These are phyloP conservation scores for Notothenia coriiceps DNA, from an alignment of 2,113 vertebrate species.

Conservation along the genomic window DNA sequence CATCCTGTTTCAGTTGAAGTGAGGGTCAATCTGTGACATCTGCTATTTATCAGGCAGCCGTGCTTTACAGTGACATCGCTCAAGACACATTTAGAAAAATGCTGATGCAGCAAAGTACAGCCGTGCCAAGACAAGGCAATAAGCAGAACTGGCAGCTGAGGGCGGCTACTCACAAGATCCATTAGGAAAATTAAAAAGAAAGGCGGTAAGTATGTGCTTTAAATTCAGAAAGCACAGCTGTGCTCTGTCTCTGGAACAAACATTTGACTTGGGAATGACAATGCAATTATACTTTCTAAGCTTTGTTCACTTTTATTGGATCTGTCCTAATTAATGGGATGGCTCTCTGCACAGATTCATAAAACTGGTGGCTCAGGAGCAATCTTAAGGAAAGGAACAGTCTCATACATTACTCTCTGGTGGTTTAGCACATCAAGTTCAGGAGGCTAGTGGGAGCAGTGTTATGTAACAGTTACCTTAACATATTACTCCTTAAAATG, in stretches of 20 bases:
- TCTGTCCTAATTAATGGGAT: conserved; percentile 66
- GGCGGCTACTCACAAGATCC: conserved; percentile 64
- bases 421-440: conserved; percentile 40
- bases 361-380: conserved; percentile 35
- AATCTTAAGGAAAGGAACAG: conserved; percentile 16
- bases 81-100: conserved; percentile 69
- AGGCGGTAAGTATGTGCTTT: conserved; percentile 62
- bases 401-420: conserved; percentile 43
- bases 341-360: conserved; percentile 33
- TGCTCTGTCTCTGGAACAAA: conserved; percentile 47
- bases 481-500: conserved; percentile 1
- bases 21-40: conserved; percentile 37
- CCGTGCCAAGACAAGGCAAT: conserved; percentile 66
- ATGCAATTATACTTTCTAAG: conserved; percentile 69
- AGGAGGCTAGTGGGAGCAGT: conserved; percentile 32
- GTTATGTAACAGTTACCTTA: conserved; percentile 13
- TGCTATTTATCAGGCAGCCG: conserved; percentile 62
- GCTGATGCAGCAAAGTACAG: conserved; percentile 73
- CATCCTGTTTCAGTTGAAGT: conserved; percentile 23
- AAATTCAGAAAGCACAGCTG: conserved; percentile 71
- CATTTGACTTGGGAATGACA: conserved; percentile 69
- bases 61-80: conserved; percentile 59
- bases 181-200: conserved; percentile 84
- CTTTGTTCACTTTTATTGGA: conserved; percentile 64
- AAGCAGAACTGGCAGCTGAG: conserved; percentile 67